Conservation (phyloP, 2,113 vertebrate species). For the Chitala chitala region DNA sequence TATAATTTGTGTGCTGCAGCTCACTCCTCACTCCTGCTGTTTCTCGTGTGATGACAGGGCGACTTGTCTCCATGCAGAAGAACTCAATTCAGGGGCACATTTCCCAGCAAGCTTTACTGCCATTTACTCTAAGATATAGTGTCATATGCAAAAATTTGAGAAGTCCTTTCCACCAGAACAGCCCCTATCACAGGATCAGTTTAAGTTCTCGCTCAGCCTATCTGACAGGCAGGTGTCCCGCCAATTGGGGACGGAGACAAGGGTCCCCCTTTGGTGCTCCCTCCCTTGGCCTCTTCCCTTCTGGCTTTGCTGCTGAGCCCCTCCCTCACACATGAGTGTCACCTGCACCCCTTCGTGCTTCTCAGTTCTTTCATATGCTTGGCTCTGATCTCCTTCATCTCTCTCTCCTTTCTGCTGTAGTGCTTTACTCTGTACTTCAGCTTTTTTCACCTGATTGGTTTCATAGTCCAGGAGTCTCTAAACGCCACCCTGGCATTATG, state of each 20-base stretch:
- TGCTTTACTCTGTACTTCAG: background rate
- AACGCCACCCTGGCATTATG: background rate
- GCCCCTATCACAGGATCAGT: background rate
- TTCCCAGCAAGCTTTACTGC: background rate
- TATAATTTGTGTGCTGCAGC: background rate
- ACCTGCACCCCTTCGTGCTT: background rate
- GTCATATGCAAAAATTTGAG: background rate
- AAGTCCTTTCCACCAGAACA: background rate
- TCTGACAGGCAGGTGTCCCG: background rate
- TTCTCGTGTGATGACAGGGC: background rate
- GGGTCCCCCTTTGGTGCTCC: background rate
- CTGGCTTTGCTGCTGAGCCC: background rate
- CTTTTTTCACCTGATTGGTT: too few species aligned
- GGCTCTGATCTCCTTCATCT: too few species aligned
- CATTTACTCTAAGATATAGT: background rate
- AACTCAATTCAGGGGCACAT: background rate
- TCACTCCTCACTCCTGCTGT: background rate
- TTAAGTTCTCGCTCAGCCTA: background rate
- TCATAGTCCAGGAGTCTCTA: background rate
- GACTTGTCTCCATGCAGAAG: background rate
- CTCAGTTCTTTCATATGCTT: background rate
- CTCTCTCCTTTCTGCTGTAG: background rate
- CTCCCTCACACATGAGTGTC: background rate
- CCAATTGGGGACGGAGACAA: constrained; percentile 35
- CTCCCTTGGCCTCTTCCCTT: constrained; percentile 7